Percentiles rank a stretch among this genome's conserved stretches.
Evolutionary conservation across 2,113 vertebrate species (phyloP).

Genomic region (Chloroceryle aenea): DNA sequence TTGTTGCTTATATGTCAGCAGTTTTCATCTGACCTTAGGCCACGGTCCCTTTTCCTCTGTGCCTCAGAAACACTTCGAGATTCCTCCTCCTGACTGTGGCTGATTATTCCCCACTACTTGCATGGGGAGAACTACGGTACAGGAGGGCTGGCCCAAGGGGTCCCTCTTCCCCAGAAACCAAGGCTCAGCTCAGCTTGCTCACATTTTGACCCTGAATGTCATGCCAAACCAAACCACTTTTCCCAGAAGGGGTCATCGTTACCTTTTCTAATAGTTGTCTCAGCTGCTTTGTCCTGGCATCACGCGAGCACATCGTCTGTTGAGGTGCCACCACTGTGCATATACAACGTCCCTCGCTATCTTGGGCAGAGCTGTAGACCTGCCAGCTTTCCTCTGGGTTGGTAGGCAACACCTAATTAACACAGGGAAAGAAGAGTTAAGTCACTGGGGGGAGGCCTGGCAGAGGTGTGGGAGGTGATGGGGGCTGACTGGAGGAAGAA

Average conservation of each 20-base stretch:
- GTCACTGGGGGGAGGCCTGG: background rate
- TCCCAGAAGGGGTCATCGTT: conserved; percentile 6
- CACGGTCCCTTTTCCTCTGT: background rate
- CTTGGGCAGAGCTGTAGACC: conserved; percentile 98
- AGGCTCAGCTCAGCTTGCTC: background rate
- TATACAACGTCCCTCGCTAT: conserved; percentile 97
- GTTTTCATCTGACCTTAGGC: background rate
- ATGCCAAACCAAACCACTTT: background rate
- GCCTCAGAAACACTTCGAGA: background rate
- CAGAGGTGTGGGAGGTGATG: background rate
- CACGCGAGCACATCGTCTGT: conserved; percentile 97
- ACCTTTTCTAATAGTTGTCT: conserved; percentile 99
- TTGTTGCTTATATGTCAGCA: conserved; percentile 12
- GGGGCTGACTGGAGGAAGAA: background rate
- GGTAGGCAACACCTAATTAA: conserved; percentile 90
- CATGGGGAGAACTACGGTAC: fast-evolving
- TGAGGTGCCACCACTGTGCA: conserved; percentile 98
- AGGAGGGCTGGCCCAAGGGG: background rate
- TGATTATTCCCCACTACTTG: background rate
- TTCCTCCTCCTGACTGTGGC: background rate
- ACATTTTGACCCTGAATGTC: background rate
- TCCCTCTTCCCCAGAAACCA: background rate
- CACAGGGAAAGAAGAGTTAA: background rate
- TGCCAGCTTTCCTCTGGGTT: conserved; percentile 99
- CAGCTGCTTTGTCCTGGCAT: conserved; percentile 97